Conservation (phyloP, 2,797 vertebrate genomes). For the Eulemur mongoz region DNA sequence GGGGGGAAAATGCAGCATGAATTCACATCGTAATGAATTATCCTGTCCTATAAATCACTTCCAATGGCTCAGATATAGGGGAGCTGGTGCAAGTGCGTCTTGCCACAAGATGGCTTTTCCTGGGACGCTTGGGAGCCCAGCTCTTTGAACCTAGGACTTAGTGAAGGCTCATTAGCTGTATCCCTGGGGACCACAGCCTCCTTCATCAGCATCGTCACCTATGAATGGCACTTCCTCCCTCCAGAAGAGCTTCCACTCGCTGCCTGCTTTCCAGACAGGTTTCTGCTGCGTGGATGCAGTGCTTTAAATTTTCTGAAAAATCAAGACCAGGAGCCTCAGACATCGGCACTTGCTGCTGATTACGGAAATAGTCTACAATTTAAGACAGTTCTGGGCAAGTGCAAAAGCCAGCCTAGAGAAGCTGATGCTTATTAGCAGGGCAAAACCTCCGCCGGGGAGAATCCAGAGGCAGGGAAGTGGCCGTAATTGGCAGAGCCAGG, state of each 20-base stretch:
- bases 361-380: neutral
- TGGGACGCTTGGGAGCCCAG: neutral
- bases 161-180: neutral
- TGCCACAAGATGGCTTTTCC: neutral
- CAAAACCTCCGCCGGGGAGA: neutral
- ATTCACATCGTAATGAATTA: too few relatives aligned
- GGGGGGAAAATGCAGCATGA: neutral
- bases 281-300: neutral
- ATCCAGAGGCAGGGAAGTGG: neutral
- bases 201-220: neutral
- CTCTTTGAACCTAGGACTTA: neutral
- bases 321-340: neutral
- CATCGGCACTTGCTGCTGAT: neutral
- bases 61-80: neutral
- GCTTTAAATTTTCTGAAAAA: neutral
- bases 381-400: slow-evolving; percentile 1
- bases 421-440: neutral
- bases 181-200: neutral
- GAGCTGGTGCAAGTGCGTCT: neutral
- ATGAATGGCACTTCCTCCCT: too few relatives aligned
- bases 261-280: neutral
- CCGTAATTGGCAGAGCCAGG: neutral
- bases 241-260: neutral
- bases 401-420: neutral
- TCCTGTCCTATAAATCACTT: neutral